Conservation (phyloP, 2,888 invertebrate species). For the Epirrhoe tristata region DNA sequence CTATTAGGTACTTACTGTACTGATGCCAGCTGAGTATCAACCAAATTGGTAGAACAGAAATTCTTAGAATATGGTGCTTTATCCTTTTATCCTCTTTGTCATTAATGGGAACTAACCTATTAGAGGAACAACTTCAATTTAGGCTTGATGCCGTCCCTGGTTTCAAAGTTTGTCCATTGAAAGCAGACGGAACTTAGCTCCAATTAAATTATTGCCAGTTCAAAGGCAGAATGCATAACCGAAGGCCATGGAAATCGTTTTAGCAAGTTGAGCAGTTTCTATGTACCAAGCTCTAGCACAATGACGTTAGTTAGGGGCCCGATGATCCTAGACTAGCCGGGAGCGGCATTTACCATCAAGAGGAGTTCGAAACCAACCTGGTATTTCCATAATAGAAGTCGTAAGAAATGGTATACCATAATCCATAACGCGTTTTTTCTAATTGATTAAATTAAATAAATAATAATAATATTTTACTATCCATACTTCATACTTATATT, state of each 20-base stretch:
- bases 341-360: neutral
- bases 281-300: conserved; percentile 35
- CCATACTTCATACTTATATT: too few relatives aligned
- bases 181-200: conserved; percentile 62
- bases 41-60: too few relatives aligned
- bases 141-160: conserved; percentile 24
- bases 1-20: too few relatives aligned
- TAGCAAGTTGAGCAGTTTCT: conserved; percentile 55
- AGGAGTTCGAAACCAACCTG: neutral
- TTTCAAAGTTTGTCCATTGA: conserved; percentile 66
- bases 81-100: too few relatives aligned
- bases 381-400: neutral
- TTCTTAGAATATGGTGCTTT: too few relatives aligned
- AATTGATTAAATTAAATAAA: too few relatives aligned
- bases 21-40: too few relatives aligned
- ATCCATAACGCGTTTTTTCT: neutral
- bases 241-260: conserved; percentile 68
- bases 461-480: too few relatives aligned
- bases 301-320: conserved; percentile 48
- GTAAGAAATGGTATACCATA: neutral
- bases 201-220: conserved; percentile 80
- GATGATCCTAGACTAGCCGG: conserved; percentile 5
- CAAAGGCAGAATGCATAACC: conserved; percentile 78
- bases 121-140: neutral
- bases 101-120: neutral